Evolutionary conservation across 2,888 invertebrate genomes (phyloP).

Genomic region (Drosophila austrosaltans): DNA sequence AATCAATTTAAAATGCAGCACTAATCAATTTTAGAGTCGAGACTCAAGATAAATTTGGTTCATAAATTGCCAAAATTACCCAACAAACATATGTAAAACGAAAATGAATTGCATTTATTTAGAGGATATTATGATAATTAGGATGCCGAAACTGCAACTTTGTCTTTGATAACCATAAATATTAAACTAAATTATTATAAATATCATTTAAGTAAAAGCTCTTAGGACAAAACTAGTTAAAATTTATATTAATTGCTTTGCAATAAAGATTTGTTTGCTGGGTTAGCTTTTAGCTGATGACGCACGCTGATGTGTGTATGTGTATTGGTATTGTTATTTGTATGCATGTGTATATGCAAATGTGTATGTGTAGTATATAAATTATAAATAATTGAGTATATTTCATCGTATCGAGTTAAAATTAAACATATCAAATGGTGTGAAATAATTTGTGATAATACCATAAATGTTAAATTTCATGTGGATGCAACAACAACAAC

Average conservation of each 20-base stretch:
- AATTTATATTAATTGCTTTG: not conserved
- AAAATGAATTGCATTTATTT: no score
- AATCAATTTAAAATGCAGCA: constrained; percentile 67
- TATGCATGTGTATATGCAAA: not conserved
- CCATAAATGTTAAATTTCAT: constrained; percentile 14
- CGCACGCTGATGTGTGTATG: constrained; percentile 36
- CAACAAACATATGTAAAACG: not conserved
- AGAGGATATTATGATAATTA: no score
- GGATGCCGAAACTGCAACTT: no score
- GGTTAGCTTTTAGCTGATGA: constrained; percentile 30
- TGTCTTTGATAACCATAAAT: no score
- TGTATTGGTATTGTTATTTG: not conserved
- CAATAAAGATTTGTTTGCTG: constrained; percentile 27
- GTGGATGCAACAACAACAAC: not conserved
- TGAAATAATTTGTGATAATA: constrained; percentile 58
- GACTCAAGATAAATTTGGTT: not conserved
- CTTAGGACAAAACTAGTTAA: no score
- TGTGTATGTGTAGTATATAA: constrained; percentile 46
- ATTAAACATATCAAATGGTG: constrained; percentile 61
- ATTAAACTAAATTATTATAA: no score
- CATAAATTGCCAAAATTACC: not conserved
- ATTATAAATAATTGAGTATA: constrained; percentile 71
- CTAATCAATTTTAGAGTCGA: constrained; percentile 57
- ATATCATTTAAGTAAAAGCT: no score
- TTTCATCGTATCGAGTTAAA: constrained; percentile 36